These are phyloP conservation scores for Oligia fasciuncula DNA, from an alignment of 2,888 invertebrate species.

Conservation along the genomic window DNA sequence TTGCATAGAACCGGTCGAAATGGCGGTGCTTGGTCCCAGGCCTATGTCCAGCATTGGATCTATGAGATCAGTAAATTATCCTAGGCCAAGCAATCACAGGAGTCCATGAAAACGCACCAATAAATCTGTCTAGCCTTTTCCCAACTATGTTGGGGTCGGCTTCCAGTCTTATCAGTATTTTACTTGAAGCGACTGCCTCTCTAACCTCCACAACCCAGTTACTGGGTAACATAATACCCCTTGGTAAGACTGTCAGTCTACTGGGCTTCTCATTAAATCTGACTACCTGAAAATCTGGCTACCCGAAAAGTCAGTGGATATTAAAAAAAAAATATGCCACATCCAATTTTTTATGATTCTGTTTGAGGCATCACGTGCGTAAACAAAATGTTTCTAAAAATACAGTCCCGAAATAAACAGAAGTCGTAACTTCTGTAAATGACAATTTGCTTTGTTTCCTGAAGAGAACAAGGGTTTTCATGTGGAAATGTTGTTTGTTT, in stretches of 20 bases:
- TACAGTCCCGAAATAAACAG: conserved; percentile 26
- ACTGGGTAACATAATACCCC: background rate
- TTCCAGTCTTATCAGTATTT: background rate
- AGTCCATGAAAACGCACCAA: background rate
- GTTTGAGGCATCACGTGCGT: background rate
- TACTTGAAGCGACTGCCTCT: background rate
- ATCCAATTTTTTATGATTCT: conserved; percentile 1
- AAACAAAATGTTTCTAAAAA: conserved; percentile 14
- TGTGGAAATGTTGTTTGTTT: background rate
- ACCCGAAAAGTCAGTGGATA: background rate
- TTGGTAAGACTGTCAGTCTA: background rate
- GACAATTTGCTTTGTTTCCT: background rate
- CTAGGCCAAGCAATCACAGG: background rate
- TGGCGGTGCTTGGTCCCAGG: background rate
- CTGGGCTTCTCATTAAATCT: background rate
- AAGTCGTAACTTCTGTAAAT: background rate
- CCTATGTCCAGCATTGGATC: background rate
- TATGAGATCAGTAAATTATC: background rate
- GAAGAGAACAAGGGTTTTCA: background rate
- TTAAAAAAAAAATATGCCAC: background rate
- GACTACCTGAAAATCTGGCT: background rate
- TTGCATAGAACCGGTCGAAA: background rate
- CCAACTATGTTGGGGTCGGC: background rate
- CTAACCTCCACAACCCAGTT: background rate
- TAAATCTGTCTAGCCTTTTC: background rate